These are phyloP conservation scores for Prionailurus viverrinus DNA, from an alignment of 2,113 vertebrate species.

Conservation along the genomic window DNA sequence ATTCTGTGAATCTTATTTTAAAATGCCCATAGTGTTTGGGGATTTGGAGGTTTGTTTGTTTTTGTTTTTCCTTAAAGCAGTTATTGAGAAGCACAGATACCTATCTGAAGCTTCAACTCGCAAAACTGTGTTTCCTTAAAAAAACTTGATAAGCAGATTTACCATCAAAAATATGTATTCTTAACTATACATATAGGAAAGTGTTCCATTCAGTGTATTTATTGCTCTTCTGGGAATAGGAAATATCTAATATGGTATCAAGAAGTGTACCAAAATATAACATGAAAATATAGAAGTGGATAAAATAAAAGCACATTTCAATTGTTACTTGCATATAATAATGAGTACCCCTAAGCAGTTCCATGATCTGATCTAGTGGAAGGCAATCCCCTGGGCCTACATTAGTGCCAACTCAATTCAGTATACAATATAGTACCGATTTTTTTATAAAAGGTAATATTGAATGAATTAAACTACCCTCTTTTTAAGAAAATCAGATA, in stretches of 20 bases:
- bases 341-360: not conserved
- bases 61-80: not conserved
- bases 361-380: not conserved
- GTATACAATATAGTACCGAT: not conserved
- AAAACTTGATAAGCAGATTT: constrained; percentile 45
- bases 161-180: constrained; percentile 30
- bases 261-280: constrained; percentile 2
- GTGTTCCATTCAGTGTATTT: not conserved
- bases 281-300: constrained; percentile 7
- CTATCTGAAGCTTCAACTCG: not conserved
- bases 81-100: not conserved
- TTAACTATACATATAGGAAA: not conserved
- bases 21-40: not conserved
- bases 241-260: constrained; percentile 28
- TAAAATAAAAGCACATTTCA: not conserved
- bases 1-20: constrained; percentile 35
- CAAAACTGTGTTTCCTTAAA: constrained; percentile 45
- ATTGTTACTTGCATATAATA: not conserved
- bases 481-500: constrained; percentile 49
- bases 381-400: not conserved
- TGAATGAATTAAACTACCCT: constrained; percentile 40
- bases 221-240: constrained; percentile 20
- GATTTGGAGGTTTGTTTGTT: not conserved
- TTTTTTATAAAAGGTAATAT: not conserved
- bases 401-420: not conserved